Percentiles rank a stretch among this genome's conserved stretches.
These are phyloP conservation scores for Coptodon bakossiorum DNA, from an alignment of 2,113 vertebrate species.

Conservation along the genomic window DNA sequence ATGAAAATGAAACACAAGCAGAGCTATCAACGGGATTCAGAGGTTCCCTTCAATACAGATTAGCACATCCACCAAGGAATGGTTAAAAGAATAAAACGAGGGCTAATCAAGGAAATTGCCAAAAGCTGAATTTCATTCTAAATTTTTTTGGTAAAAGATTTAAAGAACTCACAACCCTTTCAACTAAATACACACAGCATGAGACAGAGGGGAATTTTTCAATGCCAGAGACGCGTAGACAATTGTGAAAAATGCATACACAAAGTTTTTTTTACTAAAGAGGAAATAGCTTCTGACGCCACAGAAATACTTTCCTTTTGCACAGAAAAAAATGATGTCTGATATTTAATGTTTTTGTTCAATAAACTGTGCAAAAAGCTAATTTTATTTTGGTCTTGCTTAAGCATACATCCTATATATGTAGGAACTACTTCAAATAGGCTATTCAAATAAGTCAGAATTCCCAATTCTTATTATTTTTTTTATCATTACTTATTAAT, in stretches of 20 bases:
- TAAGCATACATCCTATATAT: fast-evolving
- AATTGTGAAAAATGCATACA: neutral
- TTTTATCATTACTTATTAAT: fast-evolving
- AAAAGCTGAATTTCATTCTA: neutral
- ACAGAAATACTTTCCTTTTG: neutral
- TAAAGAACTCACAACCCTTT: neutral
- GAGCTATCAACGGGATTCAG: neutral
- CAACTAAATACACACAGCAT: neutral
- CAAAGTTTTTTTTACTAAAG: neutral
- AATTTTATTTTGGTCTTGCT: neutral
- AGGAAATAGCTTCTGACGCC: neutral
- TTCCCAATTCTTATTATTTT: fast-evolving
- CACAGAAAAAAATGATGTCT: neutral
- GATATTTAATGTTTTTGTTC: neutral
- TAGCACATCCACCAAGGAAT: neutral
- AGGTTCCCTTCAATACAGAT: neutral
- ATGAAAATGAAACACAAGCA: neutral
- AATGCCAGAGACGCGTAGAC: fast-evolving
- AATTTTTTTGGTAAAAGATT: fast-evolving
- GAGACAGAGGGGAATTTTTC: neutral
- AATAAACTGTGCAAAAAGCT: neutral
- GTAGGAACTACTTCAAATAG: neutral
- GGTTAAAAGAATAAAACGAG: fast-evolving
- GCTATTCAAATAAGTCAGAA: neutral
- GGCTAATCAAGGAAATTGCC: neutral